These are phyloP conservation scores for Varanus salvator DNA, from an alignment of 2,113 vertebrate species.

Conservation along the genomic window DNA sequence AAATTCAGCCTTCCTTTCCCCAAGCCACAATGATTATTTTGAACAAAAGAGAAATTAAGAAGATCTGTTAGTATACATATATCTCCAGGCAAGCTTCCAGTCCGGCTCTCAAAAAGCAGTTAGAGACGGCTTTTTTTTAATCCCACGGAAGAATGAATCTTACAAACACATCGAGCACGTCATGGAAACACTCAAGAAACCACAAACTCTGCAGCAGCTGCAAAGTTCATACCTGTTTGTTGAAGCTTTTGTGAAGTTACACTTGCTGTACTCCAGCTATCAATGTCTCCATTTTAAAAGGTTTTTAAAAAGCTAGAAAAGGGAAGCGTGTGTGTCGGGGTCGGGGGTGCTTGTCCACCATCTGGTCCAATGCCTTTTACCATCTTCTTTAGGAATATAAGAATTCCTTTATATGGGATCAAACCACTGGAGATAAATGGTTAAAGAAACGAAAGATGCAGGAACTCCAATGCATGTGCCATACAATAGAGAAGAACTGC, in stretches of 20 bases:
- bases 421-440: no score
- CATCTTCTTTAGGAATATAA: no score
- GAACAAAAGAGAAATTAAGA: conserved; percentile 5
- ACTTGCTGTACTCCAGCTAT: not conserved
- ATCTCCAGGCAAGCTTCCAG: not conserved
- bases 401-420: no score
- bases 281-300: not conserved
- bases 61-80: not conserved
- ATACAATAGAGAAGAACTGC: no score
- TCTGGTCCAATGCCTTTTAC: no score
- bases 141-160: conserved; percentile 53
- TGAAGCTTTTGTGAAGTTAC: not conserved
- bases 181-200: conserved; percentile 72
- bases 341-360: no score
- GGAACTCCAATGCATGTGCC: no score
- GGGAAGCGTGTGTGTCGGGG: no score
- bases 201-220: not conserved
- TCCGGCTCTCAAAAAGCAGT: conserved; percentile 29
- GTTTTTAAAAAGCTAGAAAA: not conserved
- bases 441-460: no score
- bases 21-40: not conserved
- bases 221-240: not conserved
- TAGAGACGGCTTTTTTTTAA: conserved; percentile 27
- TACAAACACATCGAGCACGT: conserved; percentile 36
- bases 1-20: conserved; percentile 22